Conservation (phyloP, 2,797 vertebrate genomes). For the Selene dorsalis region DNA sequence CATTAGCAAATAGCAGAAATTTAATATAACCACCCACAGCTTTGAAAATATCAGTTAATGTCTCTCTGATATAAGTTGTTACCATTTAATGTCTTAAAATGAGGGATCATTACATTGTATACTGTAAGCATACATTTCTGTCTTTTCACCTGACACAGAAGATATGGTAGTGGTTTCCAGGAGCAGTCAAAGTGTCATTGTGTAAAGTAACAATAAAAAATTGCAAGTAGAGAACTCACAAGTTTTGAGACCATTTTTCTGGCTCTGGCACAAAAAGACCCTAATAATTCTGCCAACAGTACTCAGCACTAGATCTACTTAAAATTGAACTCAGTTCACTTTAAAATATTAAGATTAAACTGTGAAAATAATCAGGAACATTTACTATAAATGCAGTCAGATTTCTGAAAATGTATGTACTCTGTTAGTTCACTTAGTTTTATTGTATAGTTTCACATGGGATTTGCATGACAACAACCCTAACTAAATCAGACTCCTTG, state of each 20-base stretch:
- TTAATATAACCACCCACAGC: neutral
- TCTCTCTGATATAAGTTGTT: neutral
- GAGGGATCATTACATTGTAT: neutral
- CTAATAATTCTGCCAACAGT: neutral
- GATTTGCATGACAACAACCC: too few species aligned
- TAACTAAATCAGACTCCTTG: too few species aligned
- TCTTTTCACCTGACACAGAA: neutral
- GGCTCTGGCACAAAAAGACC: neutral
- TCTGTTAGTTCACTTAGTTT: neutral
- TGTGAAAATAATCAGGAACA: too few species aligned
- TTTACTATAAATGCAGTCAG: neutral
- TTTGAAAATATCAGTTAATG: neutral
- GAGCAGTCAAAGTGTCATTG: neutral
- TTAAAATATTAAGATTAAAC: neutral
- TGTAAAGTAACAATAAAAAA: neutral
- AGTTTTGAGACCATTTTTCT: slow-evolving; percentile 3
- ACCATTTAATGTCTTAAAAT: neutral
- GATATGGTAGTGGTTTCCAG: neutral
- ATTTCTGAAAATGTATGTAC: neutral
- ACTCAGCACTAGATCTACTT: slow-evolving; percentile 1
- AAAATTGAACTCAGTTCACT: neutral
- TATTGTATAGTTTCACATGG: neutral
- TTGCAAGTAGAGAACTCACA: neutral
- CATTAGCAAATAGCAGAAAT: slow-evolving; percentile 16
- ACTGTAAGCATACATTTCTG: neutral